These are phyloP conservation scores for Alethe castanea DNA, from an alignment of 2,113 vertebrate species.

Conservation along the genomic window DNA sequence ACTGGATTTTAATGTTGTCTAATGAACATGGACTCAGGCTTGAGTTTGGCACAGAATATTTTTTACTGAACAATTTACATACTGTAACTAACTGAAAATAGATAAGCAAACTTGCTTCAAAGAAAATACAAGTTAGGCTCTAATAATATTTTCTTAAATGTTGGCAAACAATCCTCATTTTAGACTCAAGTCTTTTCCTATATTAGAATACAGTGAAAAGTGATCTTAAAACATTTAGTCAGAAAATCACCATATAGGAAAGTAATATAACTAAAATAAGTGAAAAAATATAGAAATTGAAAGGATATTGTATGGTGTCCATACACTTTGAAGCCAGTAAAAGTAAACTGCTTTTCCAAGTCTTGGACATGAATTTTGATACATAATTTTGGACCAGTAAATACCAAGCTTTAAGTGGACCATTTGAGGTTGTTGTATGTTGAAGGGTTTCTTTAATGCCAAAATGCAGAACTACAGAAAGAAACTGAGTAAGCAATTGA, in stretches of 20 bases:
- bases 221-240: neutral
- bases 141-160: neutral
- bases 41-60: neutral
- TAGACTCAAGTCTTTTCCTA: neutral
- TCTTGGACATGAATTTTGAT: neutral
- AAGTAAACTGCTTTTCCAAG: neutral
- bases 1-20: neutral
- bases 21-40: rapidly evolving
- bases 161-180: neutral
- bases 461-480: neutral
- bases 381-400: neutral
- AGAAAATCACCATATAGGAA: neutral
- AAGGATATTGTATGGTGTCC: neutral
- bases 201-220: neutral
- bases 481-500: neutral
- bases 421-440: neutral
- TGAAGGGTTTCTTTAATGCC: neutral
- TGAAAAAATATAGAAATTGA: neutral
- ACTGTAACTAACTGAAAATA: neutral
- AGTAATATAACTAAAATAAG: neutral
- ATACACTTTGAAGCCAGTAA: neutral
- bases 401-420: neutral
- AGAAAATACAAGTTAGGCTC: neutral
- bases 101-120: neutral
- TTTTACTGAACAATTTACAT: neutral